A percentile compares a stretch with the other conserved stretches of the same genome.
Conservation (phyloP, 2,797 vertebrate genomes). For the Sebastes trivittatus region DNA sequence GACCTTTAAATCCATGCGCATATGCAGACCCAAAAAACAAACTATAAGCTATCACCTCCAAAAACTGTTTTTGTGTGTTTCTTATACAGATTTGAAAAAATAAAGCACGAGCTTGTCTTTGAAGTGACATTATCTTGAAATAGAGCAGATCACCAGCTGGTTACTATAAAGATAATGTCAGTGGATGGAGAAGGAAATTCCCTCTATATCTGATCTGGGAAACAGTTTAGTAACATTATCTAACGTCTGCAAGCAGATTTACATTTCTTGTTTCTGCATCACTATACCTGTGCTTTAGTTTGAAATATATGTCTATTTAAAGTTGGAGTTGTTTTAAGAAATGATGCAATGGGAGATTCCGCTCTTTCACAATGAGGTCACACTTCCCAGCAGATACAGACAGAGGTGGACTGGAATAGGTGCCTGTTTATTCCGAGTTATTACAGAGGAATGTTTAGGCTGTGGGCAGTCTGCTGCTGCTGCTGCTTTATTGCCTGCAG, state of each 20-base stretch:
- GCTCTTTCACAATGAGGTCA: slow-evolving; percentile 21
- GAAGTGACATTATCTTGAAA: slow-evolving; percentile 7
- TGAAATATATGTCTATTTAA: neutral
- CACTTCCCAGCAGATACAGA: neutral
- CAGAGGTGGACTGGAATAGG: slow-evolving; percentile 23
- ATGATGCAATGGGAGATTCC: neutral
- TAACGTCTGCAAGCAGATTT: neutral
- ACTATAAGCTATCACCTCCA: too few relatives aligned
- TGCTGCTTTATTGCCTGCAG: slow-evolving; percentile 45
- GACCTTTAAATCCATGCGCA: neutral
- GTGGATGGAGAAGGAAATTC: slow-evolving; percentile 1
- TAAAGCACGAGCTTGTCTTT: neutral
- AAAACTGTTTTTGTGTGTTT: neutral
- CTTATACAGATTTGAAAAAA: neutral
- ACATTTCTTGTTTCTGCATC: neutral
- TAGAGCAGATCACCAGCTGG: slow-evolving; percentile 20
- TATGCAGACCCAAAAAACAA: neutral
- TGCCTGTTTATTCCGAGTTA: slow-evolving; percentile 42
- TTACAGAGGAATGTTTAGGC: slow-evolving; percentile 67
- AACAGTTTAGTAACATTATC: neutral
- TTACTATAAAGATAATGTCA: slow-evolving; percentile 13
- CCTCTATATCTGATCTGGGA: neutral
- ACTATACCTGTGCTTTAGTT: neutral
- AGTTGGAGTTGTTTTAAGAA: neutral
- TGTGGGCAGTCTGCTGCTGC: slow-evolving; percentile 53